phyloP scores from a whole-genome alignment of 2,113 vertebrate genomes.

The Cheilinus undulatus region DNA sequence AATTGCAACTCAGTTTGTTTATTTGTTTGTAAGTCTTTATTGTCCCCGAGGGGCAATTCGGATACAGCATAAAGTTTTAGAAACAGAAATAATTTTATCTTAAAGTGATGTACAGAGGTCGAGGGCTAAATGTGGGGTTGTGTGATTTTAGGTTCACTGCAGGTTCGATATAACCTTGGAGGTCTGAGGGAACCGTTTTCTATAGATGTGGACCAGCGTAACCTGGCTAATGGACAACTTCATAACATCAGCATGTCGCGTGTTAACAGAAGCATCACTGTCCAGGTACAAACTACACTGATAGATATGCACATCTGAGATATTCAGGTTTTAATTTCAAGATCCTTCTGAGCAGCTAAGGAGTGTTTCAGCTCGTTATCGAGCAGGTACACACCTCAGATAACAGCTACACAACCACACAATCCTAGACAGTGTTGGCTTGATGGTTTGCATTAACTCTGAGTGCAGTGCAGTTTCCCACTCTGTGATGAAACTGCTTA shows the following conservation, averaged over 20 bases:
- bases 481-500: constrained; percentile 58
- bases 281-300: too few species aligned
- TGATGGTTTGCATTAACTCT: constrained; percentile 44
- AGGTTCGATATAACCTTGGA: constrained; percentile 92
- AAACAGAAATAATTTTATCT: too few species aligned
- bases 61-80: too few species aligned
- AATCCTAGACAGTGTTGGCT: constrained; percentile 5
- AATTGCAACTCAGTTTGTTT: too few species aligned
- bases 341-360: not conserved
- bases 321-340: constrained; percentile 10
- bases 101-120: not conserved
- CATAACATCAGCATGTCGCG: constrained; percentile 94
- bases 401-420: constrained; percentile 1
- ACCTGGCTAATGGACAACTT: constrained; percentile 94
- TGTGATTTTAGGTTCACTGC: constrained; percentile 86
- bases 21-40: too few species aligned
- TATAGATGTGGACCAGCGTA: constrained; percentile 92
- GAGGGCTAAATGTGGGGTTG: not conserved
- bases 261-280: constrained; percentile 82
- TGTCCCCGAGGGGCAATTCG: too few species aligned
- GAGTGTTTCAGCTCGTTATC: constrained; percentile 1
- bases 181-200: constrained; percentile 89
- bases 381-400: not conserved
- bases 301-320: too few species aligned
- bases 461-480: constrained; percentile 35